phyloP scores from a whole-genome alignment of 2,797 vertebrate genomes.

The Cossypha dichroa region DNA sequence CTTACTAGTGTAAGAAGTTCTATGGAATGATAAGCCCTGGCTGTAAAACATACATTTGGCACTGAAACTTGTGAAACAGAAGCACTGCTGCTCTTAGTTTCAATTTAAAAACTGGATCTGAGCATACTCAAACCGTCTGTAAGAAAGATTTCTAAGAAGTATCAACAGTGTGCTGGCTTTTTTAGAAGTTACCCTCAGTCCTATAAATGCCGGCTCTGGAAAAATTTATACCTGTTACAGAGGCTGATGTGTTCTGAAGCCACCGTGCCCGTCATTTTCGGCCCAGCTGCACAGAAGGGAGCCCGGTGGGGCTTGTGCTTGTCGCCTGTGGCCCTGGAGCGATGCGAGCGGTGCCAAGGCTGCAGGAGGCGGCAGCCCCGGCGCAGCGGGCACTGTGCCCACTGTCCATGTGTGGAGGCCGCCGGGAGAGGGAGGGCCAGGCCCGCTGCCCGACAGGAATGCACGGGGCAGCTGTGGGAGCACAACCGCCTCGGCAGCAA shows the following conservation, averaged over 20 bases:
- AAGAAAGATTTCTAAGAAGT: not conserved
- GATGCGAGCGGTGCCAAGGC: not conserved
- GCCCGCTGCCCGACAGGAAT: rapidly evolving
- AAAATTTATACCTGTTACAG: rapidly evolving
- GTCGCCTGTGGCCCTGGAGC: rapidly evolving
- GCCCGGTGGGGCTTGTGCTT: rapidly evolving
- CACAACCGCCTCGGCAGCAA: rapidly evolving
- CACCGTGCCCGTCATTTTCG: rapidly evolving
- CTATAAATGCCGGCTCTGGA: not conserved
- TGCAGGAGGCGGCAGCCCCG: rapidly evolving
- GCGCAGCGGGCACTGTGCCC: not conserved
- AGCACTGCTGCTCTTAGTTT: not conserved
- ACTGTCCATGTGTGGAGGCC: rapidly evolving
- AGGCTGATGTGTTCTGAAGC: not conserved
- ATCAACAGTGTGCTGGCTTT: not conserved
- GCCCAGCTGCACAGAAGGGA: rapidly evolving
- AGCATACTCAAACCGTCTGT: not conserved
- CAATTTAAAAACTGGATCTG: not conserved
- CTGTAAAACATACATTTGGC: not conserved
- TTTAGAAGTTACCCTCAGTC: not conserved
- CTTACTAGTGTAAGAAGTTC: not conserved
- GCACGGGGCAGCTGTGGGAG: not conserved
- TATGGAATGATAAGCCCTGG: not conserved
- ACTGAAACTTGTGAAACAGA: not conserved
- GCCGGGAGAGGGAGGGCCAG: not conserved